These are phyloP conservation scores for Holothuria scabra DNA, from an alignment of 53 echinoderm and acorn worm genomes.

Conservation along the genomic window DNA sequence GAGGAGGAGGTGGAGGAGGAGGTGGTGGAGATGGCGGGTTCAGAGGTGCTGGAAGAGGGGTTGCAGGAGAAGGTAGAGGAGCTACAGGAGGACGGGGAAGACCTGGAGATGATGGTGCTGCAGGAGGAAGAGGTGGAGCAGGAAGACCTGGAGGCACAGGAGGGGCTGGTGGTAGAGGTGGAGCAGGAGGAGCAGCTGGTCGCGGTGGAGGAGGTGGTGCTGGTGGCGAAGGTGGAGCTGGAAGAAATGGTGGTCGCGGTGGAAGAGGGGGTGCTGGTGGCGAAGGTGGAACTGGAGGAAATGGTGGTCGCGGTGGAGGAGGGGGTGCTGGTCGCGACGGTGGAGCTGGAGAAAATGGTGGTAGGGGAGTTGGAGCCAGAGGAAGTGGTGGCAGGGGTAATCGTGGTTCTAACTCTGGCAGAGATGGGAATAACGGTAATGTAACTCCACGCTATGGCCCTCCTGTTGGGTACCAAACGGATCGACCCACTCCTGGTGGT, in stretches of 20 bases:
- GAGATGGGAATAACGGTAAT: background rate
- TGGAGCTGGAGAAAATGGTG: background rate
- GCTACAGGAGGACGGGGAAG: background rate
- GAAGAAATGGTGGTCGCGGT: background rate
- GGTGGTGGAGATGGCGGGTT: background rate
- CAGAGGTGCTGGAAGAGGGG: background rate
- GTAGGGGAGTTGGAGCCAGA: background rate
- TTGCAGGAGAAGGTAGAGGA: background rate
- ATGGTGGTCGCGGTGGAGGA: too few relatives aligned
- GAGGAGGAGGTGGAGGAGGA: background rate
- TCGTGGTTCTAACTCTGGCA: background rate
- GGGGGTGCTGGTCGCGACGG: background rate
- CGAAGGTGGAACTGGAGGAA: background rate
- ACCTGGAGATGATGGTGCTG: background rate
- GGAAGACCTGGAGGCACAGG: background rate
- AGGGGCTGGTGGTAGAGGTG: constrained; percentile 15
- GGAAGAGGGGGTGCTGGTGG: background rate
- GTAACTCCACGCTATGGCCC: background rate
- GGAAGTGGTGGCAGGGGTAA: background rate
- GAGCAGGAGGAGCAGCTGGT: background rate
- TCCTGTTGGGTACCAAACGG: background rate
- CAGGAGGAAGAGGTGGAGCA: background rate
- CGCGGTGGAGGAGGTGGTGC: too few relatives aligned
- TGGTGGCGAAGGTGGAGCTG: too few relatives aligned
- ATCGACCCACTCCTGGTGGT: background rate